Conservation (phyloP, 2,797 vertebrate genomes). For the Chrosomus eos region DNA sequence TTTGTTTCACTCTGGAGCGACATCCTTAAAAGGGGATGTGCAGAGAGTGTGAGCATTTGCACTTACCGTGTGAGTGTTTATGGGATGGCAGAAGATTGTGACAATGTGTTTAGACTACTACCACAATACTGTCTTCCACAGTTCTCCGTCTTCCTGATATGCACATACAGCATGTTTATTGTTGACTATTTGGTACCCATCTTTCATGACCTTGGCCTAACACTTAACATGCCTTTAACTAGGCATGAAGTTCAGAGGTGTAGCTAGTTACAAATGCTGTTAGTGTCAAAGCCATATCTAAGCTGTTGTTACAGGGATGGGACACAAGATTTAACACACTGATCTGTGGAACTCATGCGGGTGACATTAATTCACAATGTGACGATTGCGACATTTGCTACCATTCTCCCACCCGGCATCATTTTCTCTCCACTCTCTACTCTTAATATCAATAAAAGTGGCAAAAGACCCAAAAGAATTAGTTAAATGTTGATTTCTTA, state of each 20-base stretch:
- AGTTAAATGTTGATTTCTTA: conserved; percentile 58
- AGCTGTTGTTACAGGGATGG: neutral
- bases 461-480: neutral
- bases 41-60: neutral
- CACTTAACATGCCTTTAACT: neutral
- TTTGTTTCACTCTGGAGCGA: conserved; percentile 6
- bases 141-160: neutral
- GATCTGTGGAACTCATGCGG: neutral
- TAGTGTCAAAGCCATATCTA: neutral
- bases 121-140: conserved; percentile 16
- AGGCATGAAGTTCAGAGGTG: neutral
- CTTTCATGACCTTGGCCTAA: neutral
- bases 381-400: neutral
- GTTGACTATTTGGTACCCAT: neutral
- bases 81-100: conserved; percentile 16
- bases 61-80: conserved; percentile 49
- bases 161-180: neutral
- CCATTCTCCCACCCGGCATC: neutral
- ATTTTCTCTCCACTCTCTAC: neutral
- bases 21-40: conserved; percentile 59
- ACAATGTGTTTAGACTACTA: conserved; percentile 49
- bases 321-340: neutral
- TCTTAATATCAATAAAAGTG: neutral
- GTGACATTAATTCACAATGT: neutral
- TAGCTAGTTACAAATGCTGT: neutral